Conservation (phyloP, 2,113 vertebrate genomes). For the Charina bottae region DNA sequence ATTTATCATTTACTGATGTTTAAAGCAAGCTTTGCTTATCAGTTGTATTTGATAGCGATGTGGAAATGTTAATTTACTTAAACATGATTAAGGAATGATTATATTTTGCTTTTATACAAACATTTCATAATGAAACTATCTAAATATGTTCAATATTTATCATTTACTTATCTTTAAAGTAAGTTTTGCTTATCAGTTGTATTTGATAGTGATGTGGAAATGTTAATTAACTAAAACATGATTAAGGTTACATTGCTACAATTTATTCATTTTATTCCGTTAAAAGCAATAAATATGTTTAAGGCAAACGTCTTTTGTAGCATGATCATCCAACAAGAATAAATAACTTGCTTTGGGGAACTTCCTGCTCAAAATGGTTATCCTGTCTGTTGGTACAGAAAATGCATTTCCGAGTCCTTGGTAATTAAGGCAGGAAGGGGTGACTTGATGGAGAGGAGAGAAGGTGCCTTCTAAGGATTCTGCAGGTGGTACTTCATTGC, state of each 20-base stretch:
- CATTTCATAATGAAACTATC: not conserved
- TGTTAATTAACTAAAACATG: slow-evolving; percentile 33
- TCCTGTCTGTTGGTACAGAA: slow-evolving; percentile 56
- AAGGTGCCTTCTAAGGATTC: slow-evolving; percentile 42
- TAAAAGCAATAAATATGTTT: slow-evolving; percentile 44
- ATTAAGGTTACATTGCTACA: too few relatives aligned
- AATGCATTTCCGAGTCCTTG: slow-evolving; percentile 56
- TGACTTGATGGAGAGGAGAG: slow-evolving; percentile 54
- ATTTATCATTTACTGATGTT: not conserved
- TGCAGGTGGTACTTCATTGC: slow-evolving; percentile 54
- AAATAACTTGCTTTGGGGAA: slow-evolving; percentile 49
- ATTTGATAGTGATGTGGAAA: slow-evolving; percentile 22
- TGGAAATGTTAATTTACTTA: slow-evolving; percentile 47
- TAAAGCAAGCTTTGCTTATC: not conserved
- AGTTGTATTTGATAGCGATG: not conserved
- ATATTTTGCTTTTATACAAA: slow-evolving; percentile 6
- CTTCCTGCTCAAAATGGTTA: slow-evolving; percentile 47
- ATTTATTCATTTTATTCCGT: slow-evolving; percentile 41
- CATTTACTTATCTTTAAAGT: not conserved
- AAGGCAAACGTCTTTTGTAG: slow-evolving; percentile 38
- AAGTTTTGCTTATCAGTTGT: slow-evolving; percentile 14
- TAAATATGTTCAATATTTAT: slow-evolving; percentile 19
- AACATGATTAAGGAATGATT: not conserved
- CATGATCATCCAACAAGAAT: slow-evolving; percentile 52
- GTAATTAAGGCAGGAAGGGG: slow-evolving; percentile 62